Evolutionary conservation across 2,797 vertebrate genomes (phyloP), one percentile per base, ranked within the genome.

Genomic region (Gastrophryne carolinensis): DNA sequence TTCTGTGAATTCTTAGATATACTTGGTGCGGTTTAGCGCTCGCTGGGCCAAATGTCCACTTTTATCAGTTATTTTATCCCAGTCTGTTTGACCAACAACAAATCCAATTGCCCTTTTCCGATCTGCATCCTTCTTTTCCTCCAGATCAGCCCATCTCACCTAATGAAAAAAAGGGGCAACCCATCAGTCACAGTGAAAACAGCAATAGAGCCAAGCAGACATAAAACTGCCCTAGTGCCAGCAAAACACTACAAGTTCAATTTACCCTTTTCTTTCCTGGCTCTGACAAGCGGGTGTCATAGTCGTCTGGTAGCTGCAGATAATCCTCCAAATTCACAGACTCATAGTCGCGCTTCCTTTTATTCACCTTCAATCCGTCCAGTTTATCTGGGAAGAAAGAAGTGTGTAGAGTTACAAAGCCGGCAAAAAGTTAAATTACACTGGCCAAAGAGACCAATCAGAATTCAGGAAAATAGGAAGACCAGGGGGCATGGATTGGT

Each of bases 31-130:
- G 87, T 99, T 99, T 79, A 99, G 95, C 85, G 98, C 98, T 93
- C 90, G 94, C 86, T 98, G 95, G 24, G 98, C 97, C 83, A 99
- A 89, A 83, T 95, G 92, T 69, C 98, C 98, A n/a, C 93, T 98
- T 90, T 98, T 97, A 74, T 99, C 97, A 17, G 98, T 99, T 87
- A 99, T 99, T 89, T 95, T 98, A 86, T 99, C 98, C 98, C 98
- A 99, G 72, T 99, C 98, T 0, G 98, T 99, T 80, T 99, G 97
- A 87, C 98, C 98, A 83, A 99, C 97, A 76, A 99, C 95, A 91
- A 99, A 99, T 82, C 98, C 98, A 29, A 99, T 98, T 19, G 97
- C 98, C 26, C 97, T 95, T 84, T 99, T 99, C 79, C 97, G 88
- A 84, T 99, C 98, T 2, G 96, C 96, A 11, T 98, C 96, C 83